phyloP scores from a whole-genome alignment of 2,797 vertebrate genomes.

The Siniperca obscura region DNA sequence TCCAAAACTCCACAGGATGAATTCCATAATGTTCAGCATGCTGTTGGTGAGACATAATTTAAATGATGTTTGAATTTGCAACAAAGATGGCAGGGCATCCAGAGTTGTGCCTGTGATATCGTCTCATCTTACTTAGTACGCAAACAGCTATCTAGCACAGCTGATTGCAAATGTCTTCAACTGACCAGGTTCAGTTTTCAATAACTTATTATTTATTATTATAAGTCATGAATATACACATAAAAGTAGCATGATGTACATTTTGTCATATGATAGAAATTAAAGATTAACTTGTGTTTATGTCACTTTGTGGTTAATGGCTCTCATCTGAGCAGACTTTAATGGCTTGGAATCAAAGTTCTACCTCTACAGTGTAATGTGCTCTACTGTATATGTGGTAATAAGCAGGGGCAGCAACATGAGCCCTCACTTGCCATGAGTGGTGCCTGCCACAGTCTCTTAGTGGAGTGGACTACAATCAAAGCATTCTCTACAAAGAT shows the following conservation, averaged over 20 bases:
- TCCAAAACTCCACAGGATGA: too few species aligned
- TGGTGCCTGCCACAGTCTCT: not conserved
- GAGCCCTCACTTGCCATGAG: not conserved
- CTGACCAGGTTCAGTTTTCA: not conserved
- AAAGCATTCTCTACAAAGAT: not conserved
- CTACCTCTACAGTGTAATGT: not conserved
- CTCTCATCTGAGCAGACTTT: not conserved
- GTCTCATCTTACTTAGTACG: not conserved
- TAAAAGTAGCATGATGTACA: not conserved
- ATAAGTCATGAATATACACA: not conserved
- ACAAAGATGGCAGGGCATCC: not conserved
- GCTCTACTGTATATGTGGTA: not conserved
- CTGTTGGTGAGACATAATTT: not conserved
- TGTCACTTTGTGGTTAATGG: not conserved
- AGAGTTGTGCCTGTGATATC: not conserved
- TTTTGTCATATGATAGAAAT: not conserved
- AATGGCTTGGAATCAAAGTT: not conserved
- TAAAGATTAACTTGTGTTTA: not conserved
- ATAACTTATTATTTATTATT: not conserved
- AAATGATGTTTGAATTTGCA: not conserved
- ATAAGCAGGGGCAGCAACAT: not conserved
- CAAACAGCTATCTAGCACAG: not conserved
- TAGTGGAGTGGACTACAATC: not conserved
- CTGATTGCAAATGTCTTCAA: not conserved
- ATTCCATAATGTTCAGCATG: not conserved